phyloP scores from a whole-genome alignment of 2,113 vertebrate species.

The Globicephala melas region DNA sequence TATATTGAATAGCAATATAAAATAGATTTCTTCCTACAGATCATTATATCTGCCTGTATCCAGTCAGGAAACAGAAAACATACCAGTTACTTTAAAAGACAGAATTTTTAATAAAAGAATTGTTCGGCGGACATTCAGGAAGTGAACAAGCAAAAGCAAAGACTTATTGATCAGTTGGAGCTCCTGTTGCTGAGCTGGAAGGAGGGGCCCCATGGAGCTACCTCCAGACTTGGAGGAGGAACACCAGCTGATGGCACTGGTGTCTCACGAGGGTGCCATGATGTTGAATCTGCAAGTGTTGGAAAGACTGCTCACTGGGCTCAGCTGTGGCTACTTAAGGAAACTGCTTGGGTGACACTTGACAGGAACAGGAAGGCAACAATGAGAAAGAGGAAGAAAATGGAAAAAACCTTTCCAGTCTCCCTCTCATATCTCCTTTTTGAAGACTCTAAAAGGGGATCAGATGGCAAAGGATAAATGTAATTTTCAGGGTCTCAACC shows the following conservation, averaged over 20 bases:
- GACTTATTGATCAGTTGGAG: not conserved
- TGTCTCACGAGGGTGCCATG: not conserved
- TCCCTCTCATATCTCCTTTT: not conserved
- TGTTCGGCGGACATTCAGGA: not conserved
- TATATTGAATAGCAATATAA: not conserved
- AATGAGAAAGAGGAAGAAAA: not conserved
- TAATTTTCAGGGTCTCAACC: not conserved
- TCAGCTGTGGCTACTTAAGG: not conserved
- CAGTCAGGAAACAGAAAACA: not conserved
- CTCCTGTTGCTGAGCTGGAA: not conserved
- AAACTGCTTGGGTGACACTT: not conserved
- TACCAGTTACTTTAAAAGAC: not conserved
- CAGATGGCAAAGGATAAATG: not conserved
- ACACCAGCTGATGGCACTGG: not conserved
- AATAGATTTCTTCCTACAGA: not conserved
- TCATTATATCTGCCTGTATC: not conserved
- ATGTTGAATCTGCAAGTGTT: no score
- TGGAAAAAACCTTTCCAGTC: not conserved
- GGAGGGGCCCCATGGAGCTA: accelerated
- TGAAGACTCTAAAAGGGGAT: not conserved
- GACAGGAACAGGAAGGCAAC: not conserved
- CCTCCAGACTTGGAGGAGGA: not conserved
- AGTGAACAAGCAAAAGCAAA: not conserved
- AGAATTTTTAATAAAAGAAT: not conserved
- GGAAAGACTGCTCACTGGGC: not conserved